Conservation (phyloP, 2,113 vertebrate genomes). For the Anthoscopus minutus region DNA sequence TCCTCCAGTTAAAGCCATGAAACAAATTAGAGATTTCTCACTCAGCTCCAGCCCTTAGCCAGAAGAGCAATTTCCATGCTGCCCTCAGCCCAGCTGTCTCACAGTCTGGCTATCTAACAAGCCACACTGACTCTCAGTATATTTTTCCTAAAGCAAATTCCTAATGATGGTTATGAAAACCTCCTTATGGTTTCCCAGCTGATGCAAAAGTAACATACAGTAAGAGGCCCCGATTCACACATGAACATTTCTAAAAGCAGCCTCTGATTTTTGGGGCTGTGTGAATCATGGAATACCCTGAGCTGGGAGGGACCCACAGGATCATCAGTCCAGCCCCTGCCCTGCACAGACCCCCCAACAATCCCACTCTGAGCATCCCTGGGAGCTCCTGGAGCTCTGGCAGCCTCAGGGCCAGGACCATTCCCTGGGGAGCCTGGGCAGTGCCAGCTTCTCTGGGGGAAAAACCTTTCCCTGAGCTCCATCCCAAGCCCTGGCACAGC, state of each 20-base stretch:
- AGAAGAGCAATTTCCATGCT: slow-evolving; percentile 27
- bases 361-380: not conserved
- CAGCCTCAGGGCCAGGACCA: not conserved
- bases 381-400: not conserved
- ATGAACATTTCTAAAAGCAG: not conserved
- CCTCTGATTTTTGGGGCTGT: not conserved
- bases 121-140: not conserved
- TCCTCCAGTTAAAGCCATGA: not conserved
- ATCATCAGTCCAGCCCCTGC: accelerated
- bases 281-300: not conserved
- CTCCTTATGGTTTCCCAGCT: slow-evolving; percentile 43
- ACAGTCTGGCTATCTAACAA: slow-evolving; percentile 18
- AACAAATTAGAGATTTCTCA: not conserved
- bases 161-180: slow-evolving; percentile 45
- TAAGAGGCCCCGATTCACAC: not conserved
- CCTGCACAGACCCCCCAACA: not conserved
- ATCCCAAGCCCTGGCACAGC: not conserved
- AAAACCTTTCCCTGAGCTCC: not conserved
- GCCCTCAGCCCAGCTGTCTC: slow-evolving; percentile 52
- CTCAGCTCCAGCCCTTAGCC: not conserved
- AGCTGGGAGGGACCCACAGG: not conserved
- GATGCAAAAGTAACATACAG: not conserved
- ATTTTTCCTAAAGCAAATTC: slow-evolving; percentile 49
- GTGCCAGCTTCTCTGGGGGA: not conserved
- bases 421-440: not conserved